These are phyloP conservation scores for Percopsis transmontana DNA, from an alignment of 2,113 vertebrate genomes.

Conservation along the genomic window DNA sequence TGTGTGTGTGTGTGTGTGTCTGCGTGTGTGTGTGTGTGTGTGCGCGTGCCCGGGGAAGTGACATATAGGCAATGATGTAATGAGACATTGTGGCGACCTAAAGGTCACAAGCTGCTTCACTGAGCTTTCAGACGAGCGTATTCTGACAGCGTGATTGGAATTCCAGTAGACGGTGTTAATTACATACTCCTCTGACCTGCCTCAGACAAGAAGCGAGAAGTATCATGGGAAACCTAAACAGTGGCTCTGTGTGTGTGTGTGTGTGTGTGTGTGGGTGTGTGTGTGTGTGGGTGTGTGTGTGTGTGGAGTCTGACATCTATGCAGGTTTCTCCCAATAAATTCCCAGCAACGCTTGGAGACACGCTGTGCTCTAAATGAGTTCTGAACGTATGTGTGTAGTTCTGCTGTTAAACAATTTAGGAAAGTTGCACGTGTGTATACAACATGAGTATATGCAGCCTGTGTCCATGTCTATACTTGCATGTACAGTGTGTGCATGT, in stretches of 20 bases:
- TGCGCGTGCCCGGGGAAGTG: neutral
- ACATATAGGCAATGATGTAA: neutral
- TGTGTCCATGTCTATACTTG: neutral
- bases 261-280: conserved; percentile 5
- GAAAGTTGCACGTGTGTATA: no score
- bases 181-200: no score
- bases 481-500: neutral
- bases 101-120: no score
- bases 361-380: neutral
- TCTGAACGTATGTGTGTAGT: neutral
- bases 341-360: neutral
- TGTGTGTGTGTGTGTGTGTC: conserved; percentile 1
- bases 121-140: no score
- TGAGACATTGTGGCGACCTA: neutral
- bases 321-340: conserved; percentile 17
- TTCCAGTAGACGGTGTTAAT: no score
- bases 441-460: no score
- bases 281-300: conserved; percentile 1
- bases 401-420: neutral
- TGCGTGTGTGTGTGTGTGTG: conserved; percentile 6
- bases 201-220: no score
- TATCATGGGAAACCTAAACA: no score
- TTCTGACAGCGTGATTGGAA: no score
- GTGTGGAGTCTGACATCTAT: conserved; percentile 1
- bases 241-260: neutral